Conservation (phyloP, 1,140 invertebrate genomes). For the Homarus americanus region DNA sequence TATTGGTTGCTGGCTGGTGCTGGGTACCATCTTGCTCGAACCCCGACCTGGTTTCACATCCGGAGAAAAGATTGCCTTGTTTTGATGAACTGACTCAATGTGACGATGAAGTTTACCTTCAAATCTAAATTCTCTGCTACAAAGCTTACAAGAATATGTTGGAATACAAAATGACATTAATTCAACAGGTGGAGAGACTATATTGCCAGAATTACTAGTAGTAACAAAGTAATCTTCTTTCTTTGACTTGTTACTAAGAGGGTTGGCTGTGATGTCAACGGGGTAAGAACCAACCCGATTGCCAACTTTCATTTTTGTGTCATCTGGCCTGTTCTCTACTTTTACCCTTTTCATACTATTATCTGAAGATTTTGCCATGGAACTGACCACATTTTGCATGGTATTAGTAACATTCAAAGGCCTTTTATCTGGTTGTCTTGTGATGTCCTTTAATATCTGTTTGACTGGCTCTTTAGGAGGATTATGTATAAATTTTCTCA, state of each 20-base stretch:
- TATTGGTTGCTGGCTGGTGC: background rate
- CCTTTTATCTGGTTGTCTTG: background rate
- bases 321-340: background rate
- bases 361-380: background rate
- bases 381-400: background rate
- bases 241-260: constrained; percentile 28
- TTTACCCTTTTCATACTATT: constrained; percentile 1
- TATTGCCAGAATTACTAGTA: constrained; percentile 28
- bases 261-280: constrained; percentile 63
- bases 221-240: constrained; percentile 67
- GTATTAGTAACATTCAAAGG: background rate
- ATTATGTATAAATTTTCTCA: constrained; percentile 20
- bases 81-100: constrained; percentile 74
- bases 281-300: constrained; percentile 65
- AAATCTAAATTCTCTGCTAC: constrained; percentile 74
- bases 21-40: background rate
- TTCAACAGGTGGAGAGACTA: constrained; percentile 73
- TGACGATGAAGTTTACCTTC: constrained; percentile 74
- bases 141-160: constrained; percentile 74
- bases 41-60: constrained; percentile 75
- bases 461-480: background rate
- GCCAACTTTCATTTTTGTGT: constrained; percentile 59
- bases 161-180: constrained; percentile 74
- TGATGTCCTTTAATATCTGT: constrained; percentile 30
- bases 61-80: constrained; percentile 72